Evolutionary conservation across 2,888 invertebrate genomes (phyloP).

Genomic region (Lepas anatifera): DNA sequence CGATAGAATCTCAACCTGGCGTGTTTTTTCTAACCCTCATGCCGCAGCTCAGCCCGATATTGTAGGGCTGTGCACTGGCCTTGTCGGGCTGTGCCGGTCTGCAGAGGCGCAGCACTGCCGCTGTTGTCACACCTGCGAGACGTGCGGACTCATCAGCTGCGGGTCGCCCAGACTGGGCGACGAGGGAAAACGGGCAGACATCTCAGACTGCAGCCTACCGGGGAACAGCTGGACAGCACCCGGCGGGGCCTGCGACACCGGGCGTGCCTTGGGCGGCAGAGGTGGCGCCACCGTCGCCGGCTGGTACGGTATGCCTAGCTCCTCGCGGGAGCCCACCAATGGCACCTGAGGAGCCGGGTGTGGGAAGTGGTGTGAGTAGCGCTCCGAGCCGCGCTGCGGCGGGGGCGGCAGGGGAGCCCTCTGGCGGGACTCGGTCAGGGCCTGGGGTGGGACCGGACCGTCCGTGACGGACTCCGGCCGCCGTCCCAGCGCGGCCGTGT

Average conservation of each 20-base stretch:
- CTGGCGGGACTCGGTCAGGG: neutral
- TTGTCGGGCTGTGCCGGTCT: no score
- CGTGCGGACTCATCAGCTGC: no score
- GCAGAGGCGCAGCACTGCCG: no score
- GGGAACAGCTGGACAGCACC: neutral
- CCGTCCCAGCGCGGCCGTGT: neutral
- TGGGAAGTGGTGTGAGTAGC: no score
- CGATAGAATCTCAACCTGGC: no score
- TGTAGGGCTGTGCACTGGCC: no score
- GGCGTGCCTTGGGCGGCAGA: neutral
- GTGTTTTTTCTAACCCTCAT: no score
- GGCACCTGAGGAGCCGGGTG: neutral
- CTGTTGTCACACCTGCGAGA: no score
- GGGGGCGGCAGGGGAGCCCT: neutral
- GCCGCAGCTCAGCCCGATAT: no score
- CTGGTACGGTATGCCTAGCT: slow-evolving; percentile 2
- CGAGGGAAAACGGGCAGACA: neutral
- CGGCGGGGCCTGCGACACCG: neutral
- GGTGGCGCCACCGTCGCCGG: neutral
- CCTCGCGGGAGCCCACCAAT: neutral
- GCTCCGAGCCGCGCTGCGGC: neutral
- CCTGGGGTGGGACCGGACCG: neutral
- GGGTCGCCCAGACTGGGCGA: no score
- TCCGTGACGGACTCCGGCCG: neutral
- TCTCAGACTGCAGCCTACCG: neutral